Conservation (phyloP, 2,888 invertebrate genomes). For the Molorchus minor region DNA sequence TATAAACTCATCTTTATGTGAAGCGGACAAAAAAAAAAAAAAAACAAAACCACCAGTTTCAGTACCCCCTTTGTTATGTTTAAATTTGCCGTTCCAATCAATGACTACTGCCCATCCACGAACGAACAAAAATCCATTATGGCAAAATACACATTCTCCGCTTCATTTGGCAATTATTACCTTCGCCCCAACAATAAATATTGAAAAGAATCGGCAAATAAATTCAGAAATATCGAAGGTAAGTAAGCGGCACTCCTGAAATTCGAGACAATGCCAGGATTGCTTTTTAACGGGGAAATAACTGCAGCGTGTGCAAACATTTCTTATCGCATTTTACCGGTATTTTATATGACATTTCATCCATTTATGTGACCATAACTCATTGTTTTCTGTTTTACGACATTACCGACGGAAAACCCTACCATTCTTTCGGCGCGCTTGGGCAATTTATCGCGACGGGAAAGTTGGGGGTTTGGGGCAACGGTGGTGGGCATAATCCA, state of each 20-base stretch:
- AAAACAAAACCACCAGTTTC: not conserved
- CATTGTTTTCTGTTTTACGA: conserved; percentile 27
- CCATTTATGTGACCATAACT: conserved; percentile 26
- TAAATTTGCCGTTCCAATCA: not conserved
- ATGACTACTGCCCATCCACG: not conserved
- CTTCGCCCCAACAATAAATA: not conserved
- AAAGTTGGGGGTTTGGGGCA: conserved; percentile 9
- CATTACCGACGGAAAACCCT: conserved; percentile 22
- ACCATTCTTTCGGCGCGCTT: conserved; percentile 14
- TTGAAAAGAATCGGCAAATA: conserved; percentile 1
- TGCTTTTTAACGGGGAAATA: conserved; percentile 17
- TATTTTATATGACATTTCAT: conserved; percentile 21
- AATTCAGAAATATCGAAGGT: not conserved
- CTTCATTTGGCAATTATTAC: conserved; percentile 1
- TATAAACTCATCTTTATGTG: not conserved
- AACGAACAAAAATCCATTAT: not conserved
- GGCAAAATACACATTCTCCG: not conserved
- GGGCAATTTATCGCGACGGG: conserved; percentile 25
- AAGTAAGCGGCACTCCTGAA: not conserved
- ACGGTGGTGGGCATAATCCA: conserved; percentile 24
- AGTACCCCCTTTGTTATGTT: not conserved
- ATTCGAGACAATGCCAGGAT: not conserved
- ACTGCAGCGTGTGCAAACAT: conserved; percentile 21
- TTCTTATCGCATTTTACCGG: conserved; percentile 20
- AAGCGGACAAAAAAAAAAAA: not conserved